Base-by-base conservation (phyloP, 2,113 vertebrate species). In the Athene cunicularia region DNA sequence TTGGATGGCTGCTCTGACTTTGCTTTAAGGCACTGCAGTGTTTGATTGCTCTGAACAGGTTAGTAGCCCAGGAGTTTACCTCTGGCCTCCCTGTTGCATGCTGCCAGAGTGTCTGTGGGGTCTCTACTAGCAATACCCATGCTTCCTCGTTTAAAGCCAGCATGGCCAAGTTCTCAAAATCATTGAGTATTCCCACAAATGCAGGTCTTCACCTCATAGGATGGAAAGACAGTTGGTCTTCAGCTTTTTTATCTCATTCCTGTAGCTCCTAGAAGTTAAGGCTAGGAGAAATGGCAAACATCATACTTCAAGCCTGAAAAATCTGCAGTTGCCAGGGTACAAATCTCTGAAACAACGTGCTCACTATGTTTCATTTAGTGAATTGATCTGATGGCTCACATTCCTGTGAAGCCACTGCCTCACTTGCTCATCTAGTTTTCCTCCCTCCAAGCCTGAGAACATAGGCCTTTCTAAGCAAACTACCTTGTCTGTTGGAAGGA, bases 301-400 rank as follows among this genome's bases (percentile, higher is more conserved):
- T 71, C 50, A 50, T 30, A 9, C 26, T 58, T 27, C 37, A 71
- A 67, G 19, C 43, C 56, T 88, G 75, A 62, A 89, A 95, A 90
- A 33, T 58, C 50, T 77, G 72, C 0, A 0, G 50, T 74, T 93
- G 56, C 27, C 7, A 26, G 15, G 11, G 66, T 75, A 70, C 49
- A 81, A 94, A 87, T 67, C 24, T 89, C 45, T 39, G 72, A 87
- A 92, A 52, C 32, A 75, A 80, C 13, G 14, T n/a, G 20, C 33
- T 81, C 88, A 37, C 30, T 67, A 41, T n/a, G 6, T 94, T 92
- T 81, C 76, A 64, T 81, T 91, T 86, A 89, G 80, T 49, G 52
- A 81, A 91, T 52, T 84, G 80, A 90, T 86, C 47, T 72, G 43
- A 49, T 84, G 60, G 56, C 22, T 80, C 86, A 35, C 6, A 2